A percentile compares a stretch with the other conserved stretches of the same genome.
Evolutionary conservation across 2,113 vertebrate genomes (phyloP).

Genomic region (Suncus etruscus): DNA sequence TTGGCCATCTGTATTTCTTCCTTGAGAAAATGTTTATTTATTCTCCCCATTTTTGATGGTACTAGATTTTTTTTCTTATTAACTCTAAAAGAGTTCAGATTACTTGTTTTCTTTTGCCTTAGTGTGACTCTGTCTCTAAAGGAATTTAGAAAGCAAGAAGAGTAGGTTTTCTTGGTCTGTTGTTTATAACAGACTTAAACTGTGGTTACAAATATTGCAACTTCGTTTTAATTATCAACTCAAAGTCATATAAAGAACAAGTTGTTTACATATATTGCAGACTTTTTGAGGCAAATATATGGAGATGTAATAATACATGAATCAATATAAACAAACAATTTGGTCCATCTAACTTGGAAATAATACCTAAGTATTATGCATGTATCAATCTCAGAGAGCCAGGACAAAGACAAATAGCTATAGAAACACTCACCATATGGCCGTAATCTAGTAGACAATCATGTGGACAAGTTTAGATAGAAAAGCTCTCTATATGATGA

Average conservation of each 20-base stretch:
- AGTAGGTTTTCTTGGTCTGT: background rate
- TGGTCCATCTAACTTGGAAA: background rate
- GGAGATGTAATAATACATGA: constrained; percentile 27
- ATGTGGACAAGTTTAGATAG: background rate
- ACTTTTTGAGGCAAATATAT: constrained; percentile 22
- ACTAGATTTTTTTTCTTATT: too few species aligned
- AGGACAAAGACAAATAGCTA: constrained; percentile 68
- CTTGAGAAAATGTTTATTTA: too few species aligned
- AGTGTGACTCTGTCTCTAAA: background rate
- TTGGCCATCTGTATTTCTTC: too few species aligned
- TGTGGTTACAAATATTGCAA: background rate
- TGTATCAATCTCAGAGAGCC: constrained; percentile 54
- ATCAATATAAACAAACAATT: constrained; percentile 4
- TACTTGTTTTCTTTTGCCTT: background rate
- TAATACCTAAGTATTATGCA: background rate
- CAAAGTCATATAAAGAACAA: constrained; percentile 34
- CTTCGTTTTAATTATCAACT: constrained; percentile 34
- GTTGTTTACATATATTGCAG: background rate
- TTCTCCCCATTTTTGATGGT: too few species aligned
- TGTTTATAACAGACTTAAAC: background rate
- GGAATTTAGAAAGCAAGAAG: background rate
- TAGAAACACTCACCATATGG: constrained; percentile 66
- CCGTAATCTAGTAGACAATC: constrained; percentile 70
- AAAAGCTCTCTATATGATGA: constrained; percentile 47
- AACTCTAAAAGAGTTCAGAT: too few species aligned